Evolutionary conservation across 2,113 vertebrate species (phyloP), one percentile per base, ranked within the genome.

Genomic region (Ailuropoda melanoleuca): DNA sequence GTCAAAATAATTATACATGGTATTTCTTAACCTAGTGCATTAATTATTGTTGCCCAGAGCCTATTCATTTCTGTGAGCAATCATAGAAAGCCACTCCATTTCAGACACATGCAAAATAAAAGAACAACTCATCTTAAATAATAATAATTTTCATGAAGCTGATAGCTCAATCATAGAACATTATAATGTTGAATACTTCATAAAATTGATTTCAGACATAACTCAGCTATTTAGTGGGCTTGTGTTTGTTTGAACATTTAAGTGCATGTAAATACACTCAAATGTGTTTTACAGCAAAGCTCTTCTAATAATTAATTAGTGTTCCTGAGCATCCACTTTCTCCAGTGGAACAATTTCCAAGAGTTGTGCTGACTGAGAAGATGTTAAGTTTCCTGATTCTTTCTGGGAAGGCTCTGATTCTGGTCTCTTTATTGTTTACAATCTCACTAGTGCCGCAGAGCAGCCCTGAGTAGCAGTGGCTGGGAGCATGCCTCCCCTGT

Each of bases 311-410:
- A 88, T 24, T 39, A 68, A 60, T 98, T 95, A 98, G 89, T 94
- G 70, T 97, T 97, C 75, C 96, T 98, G 94, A 98, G 97, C 96
- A 98, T 97, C 97, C 98, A 82, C 90, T 98, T 98, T 98, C 97
- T 97, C 90, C 88, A 97, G 97, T 94, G 80, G 62, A 98, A 98
- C 64, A 95, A 97, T 98, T 97, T 91, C 68, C 68, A 97, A 95
- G 84, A 95, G 80, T 98, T 98, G 93, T 98, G 97, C 97, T 98
- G 96, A 98, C 97, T 96, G 7, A 80, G 96, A 86, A 81, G 91
- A 98, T 95, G 0, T 24, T 81, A 93, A 96, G 96, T 91, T 95
- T 93, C 14, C 56, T 74, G 26, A 66, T 88, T 88, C 88, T 93
- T 91, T 88, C 80, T 92, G 26, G 9, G 31, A 39, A 96, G 37